Base-by-base conservation (phyloP, 2,888 invertebrate genomes). In the Ormyrus rosae region DNA sequence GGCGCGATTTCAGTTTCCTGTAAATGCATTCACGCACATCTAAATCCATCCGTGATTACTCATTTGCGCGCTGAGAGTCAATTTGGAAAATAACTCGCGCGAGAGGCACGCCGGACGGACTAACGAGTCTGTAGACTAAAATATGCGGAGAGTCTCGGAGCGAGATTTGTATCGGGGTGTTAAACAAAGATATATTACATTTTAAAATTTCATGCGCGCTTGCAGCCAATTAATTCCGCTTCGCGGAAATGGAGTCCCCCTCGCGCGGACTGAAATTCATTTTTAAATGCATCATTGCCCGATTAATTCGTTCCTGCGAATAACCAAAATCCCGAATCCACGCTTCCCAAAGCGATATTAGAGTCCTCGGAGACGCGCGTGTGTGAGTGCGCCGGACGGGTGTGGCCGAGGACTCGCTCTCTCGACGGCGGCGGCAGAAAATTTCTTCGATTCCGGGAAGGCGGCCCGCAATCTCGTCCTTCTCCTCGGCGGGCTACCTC, bases 381-480 rank as follows among this genome's bases (percentile, higher is more conserved):
- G 60, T 10, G 45, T 7, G 48, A 56, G 13, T 74, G 3, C 7
- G 3, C 8, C 55, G 55, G 6, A n/a, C 51, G 76, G 79, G 73
- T 80, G 82, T 80, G 77, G 75, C 50, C 76, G 61, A 46, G 63
- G 19, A 51, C 34, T 34, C 34, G 34, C 2, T 3, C 34, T 34
- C 34, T 34, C 34, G 13, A 13, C 11, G 34, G 46, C 11, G 56
- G 51, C 65, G 71, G 34, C 60, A 58, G 72, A 68, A 65, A 74
- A 72, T 79, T 70, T 63, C 65, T 70, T 69, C 73, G 79, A 80
- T 82, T 82, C 82, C 70, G 45, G 70, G 82, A 82, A 82, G 34
- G 34, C 76, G 69, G n/a, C 67, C 34, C 34, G 11, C 63, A 34
- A 56, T 46, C 63, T 72, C 51, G 10, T n/a, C 72, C 80, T 67